Conservation (phyloP, 2,888 invertebrate species). For the Platycnemis pennipes region DNA sequence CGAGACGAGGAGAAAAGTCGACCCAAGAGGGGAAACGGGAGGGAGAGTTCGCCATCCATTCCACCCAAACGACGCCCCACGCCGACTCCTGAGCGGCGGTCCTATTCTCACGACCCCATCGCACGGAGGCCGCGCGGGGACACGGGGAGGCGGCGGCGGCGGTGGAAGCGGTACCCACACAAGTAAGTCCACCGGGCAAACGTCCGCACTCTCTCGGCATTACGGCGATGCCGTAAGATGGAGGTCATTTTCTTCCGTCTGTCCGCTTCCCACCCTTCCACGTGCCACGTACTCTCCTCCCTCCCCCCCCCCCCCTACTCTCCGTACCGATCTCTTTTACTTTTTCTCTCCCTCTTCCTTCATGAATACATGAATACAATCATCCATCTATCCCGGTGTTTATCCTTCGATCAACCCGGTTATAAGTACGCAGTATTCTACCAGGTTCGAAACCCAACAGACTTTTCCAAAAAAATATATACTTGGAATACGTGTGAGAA, state of each 20-base stretch:
- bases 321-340: not conserved
- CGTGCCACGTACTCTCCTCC: not conserved
- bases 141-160: not conserved
- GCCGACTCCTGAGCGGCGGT: not conserved
- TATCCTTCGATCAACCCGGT: too few relatives aligned
- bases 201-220: not conserved
- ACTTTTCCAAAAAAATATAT: too few relatives aligned
- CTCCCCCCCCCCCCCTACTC: not conserved
- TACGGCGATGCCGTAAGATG: slow-evolving; percentile 3
- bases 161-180: not conserved
- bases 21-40: not conserved
- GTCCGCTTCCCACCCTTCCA: not conserved
- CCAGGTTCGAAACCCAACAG: too few relatives aligned
- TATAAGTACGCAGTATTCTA: too few relatives aligned
- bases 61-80: not conserved
- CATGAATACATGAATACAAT: too few relatives aligned
- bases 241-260: slow-evolving; percentile 2
- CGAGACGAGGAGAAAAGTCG: not conserved
- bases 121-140: not conserved
- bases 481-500: too few relatives aligned
- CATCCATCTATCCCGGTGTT: too few relatives aligned
- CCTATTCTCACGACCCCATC: slow-evolving; percentile 18
- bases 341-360: too few relatives aligned
- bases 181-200: not conserved
- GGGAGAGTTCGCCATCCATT: not conserved